These are phyloP conservation scores for Prinia subflava DNA, from an alignment of 2,113 vertebrate species.

Conservation along the genomic window DNA sequence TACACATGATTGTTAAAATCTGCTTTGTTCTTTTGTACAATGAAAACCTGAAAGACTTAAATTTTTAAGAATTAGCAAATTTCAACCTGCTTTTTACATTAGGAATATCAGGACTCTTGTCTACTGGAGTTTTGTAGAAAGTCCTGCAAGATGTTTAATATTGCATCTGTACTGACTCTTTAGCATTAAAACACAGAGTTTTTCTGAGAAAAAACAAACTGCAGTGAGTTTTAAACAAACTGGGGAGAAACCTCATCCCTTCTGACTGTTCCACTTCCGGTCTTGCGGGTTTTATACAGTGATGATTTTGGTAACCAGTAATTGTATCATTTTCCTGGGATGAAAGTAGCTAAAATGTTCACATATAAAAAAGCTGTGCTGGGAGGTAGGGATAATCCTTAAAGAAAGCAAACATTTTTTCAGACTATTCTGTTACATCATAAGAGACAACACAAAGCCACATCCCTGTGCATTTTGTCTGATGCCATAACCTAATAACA, in stretches of 20 bases:
- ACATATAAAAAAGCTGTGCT: not conserved
- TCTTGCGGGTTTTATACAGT: not conserved
- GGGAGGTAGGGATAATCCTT: not conserved
- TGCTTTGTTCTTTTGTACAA: not conserved
- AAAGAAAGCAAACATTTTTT: not conserved
- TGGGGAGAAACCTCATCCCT: not conserved
- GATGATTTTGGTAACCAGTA: not conserved
- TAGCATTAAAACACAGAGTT: not conserved
- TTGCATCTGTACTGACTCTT: not conserved
- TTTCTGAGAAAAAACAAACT: not conserved
- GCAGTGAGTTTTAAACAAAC: not conserved
- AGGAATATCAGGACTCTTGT: not conserved
- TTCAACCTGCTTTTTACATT: not conserved
- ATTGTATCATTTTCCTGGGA: not conserved
- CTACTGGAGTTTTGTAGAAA: not conserved
- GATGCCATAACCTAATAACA: not conserved
- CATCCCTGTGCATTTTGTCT: not conserved
- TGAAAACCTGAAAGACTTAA: not conserved
- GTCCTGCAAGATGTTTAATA: not conserved
- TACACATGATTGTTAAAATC: not conserved
- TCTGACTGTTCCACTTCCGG: not conserved
- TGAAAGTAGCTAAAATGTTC: not conserved
- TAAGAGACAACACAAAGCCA: not conserved
- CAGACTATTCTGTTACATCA: not conserved
- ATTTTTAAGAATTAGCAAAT: not conserved